Conservation (phyloP, 30 jellyfish, hydroid and myxozoan species). For the Pelagia noctiluca region DNA sequence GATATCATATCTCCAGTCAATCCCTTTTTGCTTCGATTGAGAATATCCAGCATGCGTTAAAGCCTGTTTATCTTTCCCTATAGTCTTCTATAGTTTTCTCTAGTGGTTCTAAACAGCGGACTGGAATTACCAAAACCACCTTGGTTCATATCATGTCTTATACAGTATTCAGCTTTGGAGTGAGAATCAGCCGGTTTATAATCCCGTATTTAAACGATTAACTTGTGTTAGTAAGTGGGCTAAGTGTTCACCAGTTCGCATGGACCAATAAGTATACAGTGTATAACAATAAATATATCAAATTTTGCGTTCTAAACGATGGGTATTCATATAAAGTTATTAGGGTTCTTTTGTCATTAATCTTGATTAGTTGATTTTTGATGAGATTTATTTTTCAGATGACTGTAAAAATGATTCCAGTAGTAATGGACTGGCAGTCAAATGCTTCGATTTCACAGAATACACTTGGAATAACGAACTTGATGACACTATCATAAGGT, state of each 20-base stretch:
- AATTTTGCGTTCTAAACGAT: too few relatives aligned
- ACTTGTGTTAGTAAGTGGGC: too few relatives aligned
- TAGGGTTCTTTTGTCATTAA: too few relatives aligned
- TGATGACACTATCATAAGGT: conserved; percentile 28
- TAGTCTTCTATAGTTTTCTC: neutral
- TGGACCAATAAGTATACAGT: neutral
- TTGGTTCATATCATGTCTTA: neutral
- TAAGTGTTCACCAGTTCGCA: too few relatives aligned
- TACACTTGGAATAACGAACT: conserved; percentile 45
- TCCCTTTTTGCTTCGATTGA: neutral
- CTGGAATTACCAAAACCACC: neutral
- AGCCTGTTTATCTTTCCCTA: neutral
- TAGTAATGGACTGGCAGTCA: conserved; percentile 70
- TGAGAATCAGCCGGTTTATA: too few relatives aligned
- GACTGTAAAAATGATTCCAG: conserved; percentile 9
- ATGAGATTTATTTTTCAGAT: conserved; percentile 10
- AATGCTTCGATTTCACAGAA: conserved; percentile 61
- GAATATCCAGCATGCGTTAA: too few relatives aligned
- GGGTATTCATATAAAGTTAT: too few relatives aligned
- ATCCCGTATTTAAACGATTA: too few relatives aligned
- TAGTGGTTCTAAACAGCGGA: neutral
- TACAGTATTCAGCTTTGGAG: neutral
- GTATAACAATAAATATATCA: neutral
- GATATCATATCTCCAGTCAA: neutral
- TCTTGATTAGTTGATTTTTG: neutral